Evolutionary conservation across 2,113 vertebrate species (phyloP).

Genomic region (Oncorhynchus gorbuscha): DNA sequence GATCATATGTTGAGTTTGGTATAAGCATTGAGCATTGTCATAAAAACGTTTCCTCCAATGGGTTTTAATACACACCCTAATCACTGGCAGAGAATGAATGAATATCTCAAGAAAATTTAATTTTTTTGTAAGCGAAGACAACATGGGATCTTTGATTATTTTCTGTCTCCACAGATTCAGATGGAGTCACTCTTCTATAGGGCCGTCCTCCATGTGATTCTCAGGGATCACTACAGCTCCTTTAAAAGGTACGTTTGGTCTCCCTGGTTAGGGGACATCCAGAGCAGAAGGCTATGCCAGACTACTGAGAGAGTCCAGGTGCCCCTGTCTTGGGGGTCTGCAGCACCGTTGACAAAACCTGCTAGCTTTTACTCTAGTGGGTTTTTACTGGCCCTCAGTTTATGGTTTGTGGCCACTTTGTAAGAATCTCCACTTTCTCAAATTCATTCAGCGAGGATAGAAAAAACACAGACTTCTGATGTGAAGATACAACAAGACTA

Average conservation of each 20-base stretch:
- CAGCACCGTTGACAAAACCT: too few species aligned
- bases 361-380: too few species aligned
- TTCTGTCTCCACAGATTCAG: slow-evolving; percentile 79
- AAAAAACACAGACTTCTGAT: too few species aligned
- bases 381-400: too few species aligned
- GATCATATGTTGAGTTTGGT: slow-evolving; percentile 30
- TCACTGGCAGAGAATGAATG: not conserved
- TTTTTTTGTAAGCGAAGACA: not conserved
- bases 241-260: slow-evolving; percentile 80
- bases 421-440: too few species aligned
- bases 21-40: slow-evolving; percentile 24
- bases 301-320: too few species aligned
- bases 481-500: too few species aligned
- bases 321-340: too few species aligned
- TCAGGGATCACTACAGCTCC: slow-evolving; percentile 86
- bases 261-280: not conserved
- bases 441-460: too few species aligned
- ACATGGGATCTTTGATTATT: not conserved
- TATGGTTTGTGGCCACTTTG: too few species aligned
- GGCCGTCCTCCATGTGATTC: slow-evolving; percentile 92
- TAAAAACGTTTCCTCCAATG: slow-evolving; percentile 6
- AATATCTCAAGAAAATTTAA: not conserved
- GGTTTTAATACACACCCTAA: not conserved
- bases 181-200: slow-evolving; percentile 95
- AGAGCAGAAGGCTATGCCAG: too few species aligned